These are phyloP conservation scores for Lamellibrachia luymesi DNA, from an alignment of 1,140 invertebrate species.

Conservation along the genomic window DNA sequence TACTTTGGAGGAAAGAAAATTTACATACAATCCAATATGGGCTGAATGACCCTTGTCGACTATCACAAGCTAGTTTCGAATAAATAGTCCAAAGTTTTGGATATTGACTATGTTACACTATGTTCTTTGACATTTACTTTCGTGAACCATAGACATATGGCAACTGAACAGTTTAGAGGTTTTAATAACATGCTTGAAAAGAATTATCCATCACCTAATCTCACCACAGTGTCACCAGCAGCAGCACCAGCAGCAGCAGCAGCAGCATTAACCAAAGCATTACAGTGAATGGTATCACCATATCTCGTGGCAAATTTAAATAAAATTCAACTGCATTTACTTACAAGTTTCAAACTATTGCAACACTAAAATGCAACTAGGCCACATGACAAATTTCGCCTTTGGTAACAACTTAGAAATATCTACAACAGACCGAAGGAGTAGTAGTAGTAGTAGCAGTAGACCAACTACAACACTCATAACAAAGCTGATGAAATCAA, in stretches of 20 bases:
- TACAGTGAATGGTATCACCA: neutral
- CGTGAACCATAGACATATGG: neutral
- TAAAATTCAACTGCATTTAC: neutral
- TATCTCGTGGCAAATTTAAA: neutral
- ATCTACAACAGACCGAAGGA: neutral
- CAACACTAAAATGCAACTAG: neutral
- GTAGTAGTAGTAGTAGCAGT: neutral
- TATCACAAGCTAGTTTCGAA: neutral
- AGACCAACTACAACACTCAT: neutral
- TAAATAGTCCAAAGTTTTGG: neutral
- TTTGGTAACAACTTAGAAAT: neutral
- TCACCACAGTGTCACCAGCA: neutral
- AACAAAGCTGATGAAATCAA: neutral
- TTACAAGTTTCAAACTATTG: neutral
- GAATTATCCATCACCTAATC: neutral
- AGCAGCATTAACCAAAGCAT: neutral
- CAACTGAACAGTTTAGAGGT: neutral
- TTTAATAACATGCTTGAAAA: neutral
- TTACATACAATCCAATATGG: neutral
- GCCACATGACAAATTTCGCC: neutral
- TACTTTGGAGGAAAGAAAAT: neutral
- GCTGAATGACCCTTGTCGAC: neutral
- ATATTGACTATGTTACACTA: neutral
- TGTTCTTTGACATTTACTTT: neutral
- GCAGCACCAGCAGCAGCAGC: neutral